These are phyloP conservation scores for Gymnogyps californianus DNA, from an alignment of 2,113 vertebrate genomes.

Conservation along the genomic window DNA sequence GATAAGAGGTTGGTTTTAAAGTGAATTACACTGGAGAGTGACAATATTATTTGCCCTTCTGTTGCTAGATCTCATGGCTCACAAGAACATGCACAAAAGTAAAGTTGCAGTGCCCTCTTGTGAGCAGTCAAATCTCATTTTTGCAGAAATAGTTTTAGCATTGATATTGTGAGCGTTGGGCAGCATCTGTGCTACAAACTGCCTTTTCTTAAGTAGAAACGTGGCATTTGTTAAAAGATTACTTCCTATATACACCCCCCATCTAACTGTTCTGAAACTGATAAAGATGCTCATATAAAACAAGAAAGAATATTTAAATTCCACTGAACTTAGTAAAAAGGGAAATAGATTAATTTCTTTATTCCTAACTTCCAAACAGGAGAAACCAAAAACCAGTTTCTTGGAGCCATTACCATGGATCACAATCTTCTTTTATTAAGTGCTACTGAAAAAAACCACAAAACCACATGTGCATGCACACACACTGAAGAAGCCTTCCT, in stretches of 20 bases:
- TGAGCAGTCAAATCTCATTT: background rate
- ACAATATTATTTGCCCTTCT: background rate
- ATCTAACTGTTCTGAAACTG: background rate
- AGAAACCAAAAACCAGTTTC: background rate
- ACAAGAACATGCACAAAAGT: background rate
- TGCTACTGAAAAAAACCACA: background rate
- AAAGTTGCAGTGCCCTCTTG: constrained; percentile 51
- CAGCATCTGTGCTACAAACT: background rate
- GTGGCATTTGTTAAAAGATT: background rate
- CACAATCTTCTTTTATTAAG: background rate
- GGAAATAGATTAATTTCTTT: background rate
- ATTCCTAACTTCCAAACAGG: background rate
- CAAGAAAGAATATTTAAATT: background rate
- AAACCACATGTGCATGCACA: background rate
- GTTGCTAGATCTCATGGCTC: background rate
- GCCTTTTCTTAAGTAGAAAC: background rate
- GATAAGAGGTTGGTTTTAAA: background rate
- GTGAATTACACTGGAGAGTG: background rate
- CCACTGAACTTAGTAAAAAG: background rate
- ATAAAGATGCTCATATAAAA: background rate
- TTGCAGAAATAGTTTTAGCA: background rate
- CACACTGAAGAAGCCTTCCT: background rate
- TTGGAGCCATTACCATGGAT: background rate
- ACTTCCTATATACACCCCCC: too few relatives aligned
- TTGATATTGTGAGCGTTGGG: background rate